Conservation (phyloP, 2,888 invertebrate genomes). For the Steromphala cineraria region DNA sequence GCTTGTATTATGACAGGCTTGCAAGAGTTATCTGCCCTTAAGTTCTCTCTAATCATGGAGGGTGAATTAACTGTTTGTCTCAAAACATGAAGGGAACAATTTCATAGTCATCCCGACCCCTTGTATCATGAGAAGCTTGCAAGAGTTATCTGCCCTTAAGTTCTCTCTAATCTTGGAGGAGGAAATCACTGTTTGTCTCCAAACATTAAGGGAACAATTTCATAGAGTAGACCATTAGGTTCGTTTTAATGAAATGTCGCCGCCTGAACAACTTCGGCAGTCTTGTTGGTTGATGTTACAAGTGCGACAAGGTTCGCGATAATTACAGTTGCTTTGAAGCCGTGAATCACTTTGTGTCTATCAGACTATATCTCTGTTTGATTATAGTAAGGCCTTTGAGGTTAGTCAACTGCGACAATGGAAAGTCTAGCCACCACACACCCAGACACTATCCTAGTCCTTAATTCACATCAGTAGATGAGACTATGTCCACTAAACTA, state of each 20-base stretch:
- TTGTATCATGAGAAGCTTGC: neutral
- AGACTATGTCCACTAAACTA: neutral
- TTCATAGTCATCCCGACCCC: neutral
- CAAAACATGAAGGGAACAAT: neutral
- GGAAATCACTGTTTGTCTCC: neutral
- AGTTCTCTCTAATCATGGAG: neutral
- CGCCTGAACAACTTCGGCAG: neutral
- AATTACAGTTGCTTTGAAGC: neutral
- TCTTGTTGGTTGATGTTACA: neutral
- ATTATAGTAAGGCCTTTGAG: neutral
- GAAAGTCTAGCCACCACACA: neutral
- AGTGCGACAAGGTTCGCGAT: neutral
- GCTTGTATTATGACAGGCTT: neutral
- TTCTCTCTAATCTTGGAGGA: neutral
- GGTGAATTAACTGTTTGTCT: neutral
- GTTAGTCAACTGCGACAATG: neutral
- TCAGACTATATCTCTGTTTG: neutral
- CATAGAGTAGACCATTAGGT: neutral
- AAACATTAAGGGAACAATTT: conserved; percentile 4
- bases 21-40: neutral
- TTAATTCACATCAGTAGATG: neutral
- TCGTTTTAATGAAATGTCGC: neutral
- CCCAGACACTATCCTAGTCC: neutral
- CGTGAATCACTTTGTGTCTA: neutral
- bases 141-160: neutral